phyloP scores from a whole-genome alignment of 2,888 invertebrate genomes.

The Chorisops tibialis region DNA sequence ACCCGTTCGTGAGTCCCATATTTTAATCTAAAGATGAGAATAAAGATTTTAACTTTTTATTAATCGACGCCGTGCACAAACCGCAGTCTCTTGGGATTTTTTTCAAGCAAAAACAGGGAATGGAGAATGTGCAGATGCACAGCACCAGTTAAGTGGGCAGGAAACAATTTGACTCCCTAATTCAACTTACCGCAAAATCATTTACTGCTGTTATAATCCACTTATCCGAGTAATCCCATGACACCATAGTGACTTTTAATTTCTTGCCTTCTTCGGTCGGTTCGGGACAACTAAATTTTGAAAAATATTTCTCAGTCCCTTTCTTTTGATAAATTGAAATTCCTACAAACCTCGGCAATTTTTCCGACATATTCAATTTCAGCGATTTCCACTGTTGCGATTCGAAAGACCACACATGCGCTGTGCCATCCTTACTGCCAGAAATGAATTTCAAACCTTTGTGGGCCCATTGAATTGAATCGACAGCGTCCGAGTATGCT shows the following conservation, averaged over 20 bases:
- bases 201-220: slow-evolving; percentile 88
- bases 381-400: slow-evolving; percentile 84
- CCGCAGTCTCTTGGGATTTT: too few species aligned
- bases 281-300: slow-evolving; percentile 46
- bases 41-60: too few species aligned
- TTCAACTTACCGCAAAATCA: slow-evolving; percentile 63
- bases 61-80: background rate
- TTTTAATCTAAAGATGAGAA: slow-evolving; percentile 55
- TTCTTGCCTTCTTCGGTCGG: slow-evolving; percentile 59
- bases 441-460: slow-evolving; percentile 83
- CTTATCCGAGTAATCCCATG: slow-evolving; percentile 88
- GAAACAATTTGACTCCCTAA: background rate
- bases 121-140: too few species aligned
- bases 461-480: slow-evolving; percentile 95
- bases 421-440: slow-evolving; percentile 93
- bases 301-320: slow-evolving; percentile 11
- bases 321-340: too few species aligned
- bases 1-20: slow-evolving; percentile 74
- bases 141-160: background rate
- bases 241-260: slow-evolving; percentile 90
- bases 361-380: slow-evolving; percentile 67
- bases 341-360: slow-evolving; percentile 57
- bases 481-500: slow-evolving; percentile 74
- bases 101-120: too few species aligned
- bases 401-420: slow-evolving; percentile 88